Evolutionary conservation across 2,797 vertebrate species (phyloP).

Genomic region (Gastrophryne carolinensis): DNA sequence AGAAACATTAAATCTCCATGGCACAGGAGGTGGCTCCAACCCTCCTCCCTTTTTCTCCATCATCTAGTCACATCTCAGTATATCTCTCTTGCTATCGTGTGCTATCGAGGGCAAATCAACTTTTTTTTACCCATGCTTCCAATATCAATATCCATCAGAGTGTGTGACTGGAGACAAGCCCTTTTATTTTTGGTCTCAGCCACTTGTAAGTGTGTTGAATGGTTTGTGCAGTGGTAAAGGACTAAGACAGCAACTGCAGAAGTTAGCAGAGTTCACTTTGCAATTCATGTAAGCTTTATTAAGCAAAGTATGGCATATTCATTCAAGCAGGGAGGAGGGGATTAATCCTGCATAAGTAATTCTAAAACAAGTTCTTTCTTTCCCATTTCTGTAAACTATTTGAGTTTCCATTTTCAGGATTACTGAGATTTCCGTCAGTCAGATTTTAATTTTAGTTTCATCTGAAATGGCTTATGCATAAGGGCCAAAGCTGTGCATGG

Average conservation of each 20-base stretch:
- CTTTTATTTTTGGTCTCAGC: slow-evolving; percentile 62
- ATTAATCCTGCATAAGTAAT: slow-evolving; percentile 82
- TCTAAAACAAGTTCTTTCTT: slow-evolving; percentile 76
- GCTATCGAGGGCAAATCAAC: too few species aligned
- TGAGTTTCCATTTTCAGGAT: slow-evolving; percentile 83
- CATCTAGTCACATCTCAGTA: too few species aligned
- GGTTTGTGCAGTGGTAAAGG: slow-evolving; percentile 60
- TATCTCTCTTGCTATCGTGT: too few species aligned
- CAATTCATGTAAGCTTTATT: slow-evolving; percentile 77
- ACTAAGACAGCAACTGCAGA: slow-evolving; percentile 63
- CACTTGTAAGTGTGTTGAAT: slow-evolving; percentile 56
- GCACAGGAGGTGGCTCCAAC: too few species aligned
- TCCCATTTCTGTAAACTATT: slow-evolving; percentile 79
- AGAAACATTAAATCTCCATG: too few species aligned
- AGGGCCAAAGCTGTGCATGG: slow-evolving; percentile 73
- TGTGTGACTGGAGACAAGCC: slow-evolving; percentile 52
- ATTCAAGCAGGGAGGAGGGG: slow-evolving; percentile 68
- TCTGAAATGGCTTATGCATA: slow-evolving; percentile 73
- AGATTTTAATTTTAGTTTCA: slow-evolving; percentile 79
- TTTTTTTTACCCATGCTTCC: neutral
- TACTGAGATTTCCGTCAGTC: slow-evolving; percentile 78
- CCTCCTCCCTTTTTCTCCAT: too few species aligned
- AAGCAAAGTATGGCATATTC: slow-evolving; percentile 73
- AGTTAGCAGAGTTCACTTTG: slow-evolving; percentile 69
- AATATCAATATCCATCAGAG: slow-evolving; percentile 8